Evolutionary conservation across 2,113 vertebrate genomes (phyloP), one percentile per base, ranked within the genome.

Genomic region (Elephas maximus): DNA sequence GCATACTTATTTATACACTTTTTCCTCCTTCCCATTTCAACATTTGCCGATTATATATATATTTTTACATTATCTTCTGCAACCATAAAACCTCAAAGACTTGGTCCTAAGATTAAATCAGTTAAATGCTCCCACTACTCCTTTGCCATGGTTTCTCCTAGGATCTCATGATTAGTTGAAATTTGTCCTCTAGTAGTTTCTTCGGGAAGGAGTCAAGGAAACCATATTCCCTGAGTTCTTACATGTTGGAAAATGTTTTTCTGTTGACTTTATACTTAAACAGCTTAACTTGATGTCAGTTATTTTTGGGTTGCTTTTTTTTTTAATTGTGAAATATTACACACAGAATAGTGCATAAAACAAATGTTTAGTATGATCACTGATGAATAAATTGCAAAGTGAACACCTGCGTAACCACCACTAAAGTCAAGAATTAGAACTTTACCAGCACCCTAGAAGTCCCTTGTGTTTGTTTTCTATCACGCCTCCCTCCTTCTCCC

Each of bases 21-120:
- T 85, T 79, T 57, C 17, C 24, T 88, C 60, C 11, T 28, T 79
- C 37, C 18, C 21, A 12, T 84, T 83, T 83, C 88, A 73, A 79
- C 12, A 11, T 92, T 73, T 85, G 57, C 41, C 79, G 51, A 1
- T 92, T 81, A 67, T 30, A 37, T 37, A 37, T 37, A 60, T 85
- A 85, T 76, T 90, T 96, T 90, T 69, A 63, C 20, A 23, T 86
- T 81, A 28, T 86, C 45, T 90, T 69, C 71, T 91, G 30, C 71
- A 80, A 17, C 69, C 87, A 33, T 17, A 78, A 51, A 78, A 48
- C 57, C 18, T 90, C n/a, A 71, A 37, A 86, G 65, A 51, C 15
- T 83, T 45, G 48, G 6, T 53, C 9, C 26, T 93, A 53, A 63
- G 41, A 44, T 28, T 51, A 88, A 82, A 45, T 62, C 28, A 17